phyloP scores from a whole-genome alignment of 1,140 invertebrate genomes.

The Neodiprion pinetum region DNA sequence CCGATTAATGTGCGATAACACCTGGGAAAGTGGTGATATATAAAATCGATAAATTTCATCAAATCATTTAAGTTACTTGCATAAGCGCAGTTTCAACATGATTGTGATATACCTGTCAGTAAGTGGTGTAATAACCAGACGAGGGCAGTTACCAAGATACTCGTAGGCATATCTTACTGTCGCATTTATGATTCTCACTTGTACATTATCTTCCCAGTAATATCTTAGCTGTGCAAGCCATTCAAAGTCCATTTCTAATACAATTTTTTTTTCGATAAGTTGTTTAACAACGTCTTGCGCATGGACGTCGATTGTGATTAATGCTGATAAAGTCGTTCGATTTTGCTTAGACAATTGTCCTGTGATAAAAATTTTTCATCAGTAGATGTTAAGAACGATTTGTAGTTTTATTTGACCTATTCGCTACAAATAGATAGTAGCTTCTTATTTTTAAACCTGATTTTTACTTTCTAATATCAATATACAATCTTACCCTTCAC shows the following conservation, averaged over 20 bases:
- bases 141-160: slow-evolving; percentile 82
- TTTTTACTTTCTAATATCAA: neutral
- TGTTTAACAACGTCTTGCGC: slow-evolving; percentile 86
- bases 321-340: slow-evolving; percentile 82
- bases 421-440: neutral
- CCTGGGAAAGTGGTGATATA: slow-evolving; percentile 39
- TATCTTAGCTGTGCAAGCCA: slow-evolving; percentile 92
- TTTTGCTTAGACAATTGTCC: slow-evolving; percentile 68
- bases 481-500: slow-evolving; percentile 44
- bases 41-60: neutral
- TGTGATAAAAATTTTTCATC: slow-evolving; percentile 42
- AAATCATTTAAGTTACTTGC: slow-evolving; percentile 36
- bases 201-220: slow-evolving; percentile 85
- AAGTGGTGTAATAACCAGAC: slow-evolving; percentile 74
- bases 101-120: slow-evolving; percentile 63
- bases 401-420: neutral
- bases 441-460: neutral
- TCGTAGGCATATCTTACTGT: slow-evolving; percentile 88
- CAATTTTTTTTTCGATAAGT: slow-evolving; percentile 73
- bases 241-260: slow-evolving; percentile 82
- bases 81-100: slow-evolving; percentile 4
- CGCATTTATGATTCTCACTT: slow-evolving; percentile 88
- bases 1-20: slow-evolving; percentile 90
- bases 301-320: slow-evolving; percentile 93
- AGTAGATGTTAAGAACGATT: neutral